These are phyloP conservation scores for Camptogramma bilineatum DNA, from an alignment of 2,888 invertebrate genomes.

Conservation along the genomic window DNA sequence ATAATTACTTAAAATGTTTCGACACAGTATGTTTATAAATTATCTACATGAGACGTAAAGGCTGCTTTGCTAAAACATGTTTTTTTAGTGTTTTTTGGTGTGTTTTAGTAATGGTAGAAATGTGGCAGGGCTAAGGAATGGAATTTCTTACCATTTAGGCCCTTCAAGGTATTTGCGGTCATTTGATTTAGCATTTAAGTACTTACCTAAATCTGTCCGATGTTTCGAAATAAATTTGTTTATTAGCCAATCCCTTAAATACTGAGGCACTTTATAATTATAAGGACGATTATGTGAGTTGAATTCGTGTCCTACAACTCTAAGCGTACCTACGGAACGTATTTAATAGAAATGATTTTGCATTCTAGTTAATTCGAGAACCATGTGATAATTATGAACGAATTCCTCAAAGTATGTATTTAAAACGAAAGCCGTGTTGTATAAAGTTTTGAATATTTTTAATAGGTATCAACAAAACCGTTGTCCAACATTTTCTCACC, in stretches of 20 bases:
- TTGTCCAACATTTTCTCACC: not conserved
- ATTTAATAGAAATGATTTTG: no score
- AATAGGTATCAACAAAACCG: not conserved
- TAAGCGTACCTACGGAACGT: not conserved
- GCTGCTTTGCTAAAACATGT: not conserved
- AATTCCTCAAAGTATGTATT: no score
- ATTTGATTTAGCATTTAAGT: not conserved
- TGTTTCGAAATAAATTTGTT: not conserved
- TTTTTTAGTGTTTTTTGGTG: not conserved
- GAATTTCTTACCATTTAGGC: conserved; percentile 23
- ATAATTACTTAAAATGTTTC: no score
- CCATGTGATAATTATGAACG: no score
- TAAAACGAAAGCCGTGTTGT: not conserved
- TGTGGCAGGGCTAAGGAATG: conserved; percentile 20
- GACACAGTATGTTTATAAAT: no score
- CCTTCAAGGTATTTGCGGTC: conserved; percentile 5
- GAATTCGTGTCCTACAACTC: not conserved
- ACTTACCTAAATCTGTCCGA: not conserved
- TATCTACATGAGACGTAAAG: no score
- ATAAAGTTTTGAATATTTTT: not conserved
- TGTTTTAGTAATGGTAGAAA: not conserved
- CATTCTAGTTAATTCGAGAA: no score
- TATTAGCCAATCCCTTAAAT: conserved; percentile 4
- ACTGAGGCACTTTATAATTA: not conserved
- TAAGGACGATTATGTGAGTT: not conserved